These are phyloP conservation scores for Cecropterus lyciades DNA, from an alignment of 1,140 invertebrate genomes.

Conservation along the genomic window DNA sequence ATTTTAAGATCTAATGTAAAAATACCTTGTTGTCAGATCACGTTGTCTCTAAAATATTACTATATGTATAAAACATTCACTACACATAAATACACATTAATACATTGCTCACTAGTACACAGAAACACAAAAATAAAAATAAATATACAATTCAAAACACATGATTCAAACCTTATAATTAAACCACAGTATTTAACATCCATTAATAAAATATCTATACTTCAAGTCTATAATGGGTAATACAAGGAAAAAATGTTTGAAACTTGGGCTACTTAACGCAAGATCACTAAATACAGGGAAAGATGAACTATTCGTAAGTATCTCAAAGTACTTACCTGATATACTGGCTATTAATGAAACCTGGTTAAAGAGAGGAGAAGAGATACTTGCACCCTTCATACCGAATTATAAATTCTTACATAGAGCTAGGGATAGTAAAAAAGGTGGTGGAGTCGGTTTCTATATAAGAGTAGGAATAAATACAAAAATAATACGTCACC, in stretches of 20 bases:
- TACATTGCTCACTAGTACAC: no score
- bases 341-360: constrained; percentile 42
- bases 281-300: constrained; percentile 33
- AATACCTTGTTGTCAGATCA: no score
- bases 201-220: no score
- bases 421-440: constrained; percentile 23
- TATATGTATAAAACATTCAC: no score
- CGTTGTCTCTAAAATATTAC: no score
- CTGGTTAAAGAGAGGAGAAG: constrained; percentile 35
- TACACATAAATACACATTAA: no score
- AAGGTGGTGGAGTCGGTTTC: constrained; percentile 39
- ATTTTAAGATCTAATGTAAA: no score
- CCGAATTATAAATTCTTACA: constrained; percentile 31
- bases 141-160: no score
- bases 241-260: constrained; percentile 17
- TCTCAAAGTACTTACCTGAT: constrained; percentile 22
- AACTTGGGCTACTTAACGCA: no score
- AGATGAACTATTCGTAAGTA: constrained; percentile 28
- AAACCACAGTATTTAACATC: no score
- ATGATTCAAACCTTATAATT: no score
- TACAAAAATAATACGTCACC: constrained; percentile 17
- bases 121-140: no score
- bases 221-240: constrained; percentile 4
- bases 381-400: constrained; percentile 19
- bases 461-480: constrained; percentile 30